Conservation (phyloP, 2,113 vertebrate species). For the Myotis yumanensis region DNA sequence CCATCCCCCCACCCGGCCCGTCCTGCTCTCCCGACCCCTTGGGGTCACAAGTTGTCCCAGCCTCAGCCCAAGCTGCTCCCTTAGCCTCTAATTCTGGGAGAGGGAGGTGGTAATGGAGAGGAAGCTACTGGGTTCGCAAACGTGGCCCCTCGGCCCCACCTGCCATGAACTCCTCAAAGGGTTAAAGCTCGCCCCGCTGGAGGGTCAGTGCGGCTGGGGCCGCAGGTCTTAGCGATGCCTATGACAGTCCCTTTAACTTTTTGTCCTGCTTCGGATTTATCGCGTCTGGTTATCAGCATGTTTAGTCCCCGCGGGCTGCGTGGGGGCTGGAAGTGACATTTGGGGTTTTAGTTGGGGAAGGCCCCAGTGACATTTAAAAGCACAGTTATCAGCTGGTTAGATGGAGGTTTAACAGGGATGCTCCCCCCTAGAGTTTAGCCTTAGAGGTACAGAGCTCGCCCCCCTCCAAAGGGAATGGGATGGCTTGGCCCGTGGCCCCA, state of each 20-base stretch:
- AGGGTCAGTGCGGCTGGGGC: conserved; percentile 58
- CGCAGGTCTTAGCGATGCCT: conserved; percentile 67
- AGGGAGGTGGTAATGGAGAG: conserved; percentile 22
- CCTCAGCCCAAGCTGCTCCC: conserved; percentile 73
- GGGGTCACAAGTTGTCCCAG: conserved; percentile 67
- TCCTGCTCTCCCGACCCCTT: background rate
- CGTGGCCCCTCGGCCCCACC: conserved; percentile 29
- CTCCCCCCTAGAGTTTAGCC: conserved; percentile 80
- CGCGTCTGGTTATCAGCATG: conserved; percentile 76
- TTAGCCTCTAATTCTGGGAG: conserved; percentile 38
- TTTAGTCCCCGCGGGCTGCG: conserved; percentile 68
- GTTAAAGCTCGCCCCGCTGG: conserved; percentile 85
- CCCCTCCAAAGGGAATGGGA: conserved; percentile 41
- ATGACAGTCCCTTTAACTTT: conserved; percentile 92
- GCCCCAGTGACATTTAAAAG: conserved; percentile 80
- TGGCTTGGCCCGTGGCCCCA: conserved; percentile 20
- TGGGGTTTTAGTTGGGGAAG: conserved; percentile 64
- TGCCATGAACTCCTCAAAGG: conserved; percentile 86
- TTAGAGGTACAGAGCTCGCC: conserved; percentile 83
- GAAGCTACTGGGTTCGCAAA: background rate
- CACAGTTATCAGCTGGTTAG: conserved; percentile 89
- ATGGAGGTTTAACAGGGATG: conserved; percentile 84
- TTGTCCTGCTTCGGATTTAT: conserved; percentile 79
- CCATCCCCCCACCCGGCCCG: background rate
- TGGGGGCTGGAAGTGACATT: conserved; percentile 62